Evolutionary conservation across 2,888 invertebrate genomes (phyloP).

Genomic region (Napeogenes sylphis): DNA sequence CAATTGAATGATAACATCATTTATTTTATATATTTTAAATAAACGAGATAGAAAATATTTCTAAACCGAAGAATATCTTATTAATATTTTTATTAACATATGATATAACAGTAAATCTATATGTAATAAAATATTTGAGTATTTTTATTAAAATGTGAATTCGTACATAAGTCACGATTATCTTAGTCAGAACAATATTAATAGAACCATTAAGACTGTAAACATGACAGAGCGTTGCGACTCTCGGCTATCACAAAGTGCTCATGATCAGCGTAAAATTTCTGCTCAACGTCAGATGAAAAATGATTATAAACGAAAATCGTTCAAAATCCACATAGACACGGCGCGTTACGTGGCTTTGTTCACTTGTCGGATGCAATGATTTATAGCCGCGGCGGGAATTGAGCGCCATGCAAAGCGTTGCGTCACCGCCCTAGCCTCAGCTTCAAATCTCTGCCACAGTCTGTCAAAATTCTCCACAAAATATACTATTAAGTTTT

Average conservation of each 20-base stretch:
- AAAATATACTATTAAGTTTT: neutral
- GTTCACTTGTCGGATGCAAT: conserved; percentile 63
- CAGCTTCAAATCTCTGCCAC: conserved; percentile 39
- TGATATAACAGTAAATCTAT: too few species aligned
- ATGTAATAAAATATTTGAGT: too few species aligned
- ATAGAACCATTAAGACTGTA: conserved; percentile 24
- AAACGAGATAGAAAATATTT: neutral
- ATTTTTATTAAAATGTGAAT: too few species aligned
- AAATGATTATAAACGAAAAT: conserved; percentile 72
- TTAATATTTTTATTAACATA: too few species aligned
- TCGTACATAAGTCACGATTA: too few species aligned
- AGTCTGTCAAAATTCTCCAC: conserved; percentile 24
- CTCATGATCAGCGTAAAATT: conserved; percentile 65
- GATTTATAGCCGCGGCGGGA: conserved; percentile 61
- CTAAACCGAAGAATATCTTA: too few species aligned
- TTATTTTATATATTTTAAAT: too few species aligned
- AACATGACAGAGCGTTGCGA: conserved; percentile 27
- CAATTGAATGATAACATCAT: neutral
- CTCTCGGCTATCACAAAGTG: conserved; percentile 21
- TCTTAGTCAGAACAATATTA: too few species aligned
- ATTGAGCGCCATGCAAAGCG: conserved; percentile 63
- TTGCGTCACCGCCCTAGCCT: conserved; percentile 64
- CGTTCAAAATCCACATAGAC: conserved; percentile 74
- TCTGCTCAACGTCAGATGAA: conserved; percentile 52
- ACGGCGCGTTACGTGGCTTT: conserved; percentile 75